These are phyloP conservation scores for Microtus ochrogaster DNA, from an alignment of 2,113 vertebrate species.

Conservation along the genomic window DNA sequence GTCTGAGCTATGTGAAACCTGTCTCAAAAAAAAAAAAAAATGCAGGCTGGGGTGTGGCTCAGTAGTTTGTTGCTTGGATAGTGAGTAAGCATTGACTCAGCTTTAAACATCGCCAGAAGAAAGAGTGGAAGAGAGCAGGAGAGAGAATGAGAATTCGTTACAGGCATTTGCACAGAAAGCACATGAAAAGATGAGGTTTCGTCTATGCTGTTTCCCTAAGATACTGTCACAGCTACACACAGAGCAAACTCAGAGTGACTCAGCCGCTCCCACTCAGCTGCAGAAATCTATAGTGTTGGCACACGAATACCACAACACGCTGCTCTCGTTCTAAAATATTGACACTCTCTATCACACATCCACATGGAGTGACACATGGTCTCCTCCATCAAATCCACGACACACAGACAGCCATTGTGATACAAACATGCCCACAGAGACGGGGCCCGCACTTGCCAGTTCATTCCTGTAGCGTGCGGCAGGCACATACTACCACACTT, in stretches of 20 bases:
- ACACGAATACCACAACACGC: slow-evolving; percentile 40
- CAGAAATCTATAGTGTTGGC: slow-evolving; percentile 51
- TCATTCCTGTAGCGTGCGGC: not conserved
- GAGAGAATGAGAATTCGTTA: not conserved
- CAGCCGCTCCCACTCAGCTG: slow-evolving; percentile 15
- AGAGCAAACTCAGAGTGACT: slow-evolving; percentile 50
- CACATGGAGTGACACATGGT: slow-evolving; percentile 62
- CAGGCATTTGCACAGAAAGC: slow-evolving; percentile 31
- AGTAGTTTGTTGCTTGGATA: too few species aligned
- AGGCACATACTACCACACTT: not conserved
- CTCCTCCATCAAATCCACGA: not conserved
- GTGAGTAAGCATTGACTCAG: not conserved
- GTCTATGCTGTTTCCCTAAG: slow-evolving; percentile 13
- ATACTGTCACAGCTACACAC: slow-evolving; percentile 42
- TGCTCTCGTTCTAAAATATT: slow-evolving; percentile 59
- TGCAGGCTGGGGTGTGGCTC: not conserved
- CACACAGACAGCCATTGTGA: not conserved
- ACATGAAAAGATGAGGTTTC: not conserved
- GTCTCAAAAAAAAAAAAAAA: not conserved
- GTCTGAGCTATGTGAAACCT: not conserved
- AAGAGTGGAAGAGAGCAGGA: not conserved
- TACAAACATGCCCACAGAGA: not conserved
- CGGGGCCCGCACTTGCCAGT: not conserved
- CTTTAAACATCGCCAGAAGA: not conserved
- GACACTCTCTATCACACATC: slow-evolving; percentile 32